Percentiles rank a stretch among this genome's conserved stretches.
phyloP scores from a whole-genome alignment of 2,113 vertebrate genomes.

The Ammodramus savannarum region DNA sequence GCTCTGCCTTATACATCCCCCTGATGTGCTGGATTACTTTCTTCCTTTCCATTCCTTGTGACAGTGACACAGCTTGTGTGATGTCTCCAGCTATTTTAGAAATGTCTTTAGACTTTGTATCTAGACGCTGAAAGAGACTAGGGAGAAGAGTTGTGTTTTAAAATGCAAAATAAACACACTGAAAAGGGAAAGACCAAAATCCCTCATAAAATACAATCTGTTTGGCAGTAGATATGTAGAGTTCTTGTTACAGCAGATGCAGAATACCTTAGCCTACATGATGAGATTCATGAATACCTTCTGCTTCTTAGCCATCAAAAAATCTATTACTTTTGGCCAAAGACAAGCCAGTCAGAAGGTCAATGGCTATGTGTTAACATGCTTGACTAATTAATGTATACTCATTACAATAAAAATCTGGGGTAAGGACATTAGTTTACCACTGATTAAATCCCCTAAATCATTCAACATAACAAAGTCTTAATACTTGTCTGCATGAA shows the following conservation, averaged over 20 bases:
- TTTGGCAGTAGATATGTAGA: background rate
- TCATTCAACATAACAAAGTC: background rate
- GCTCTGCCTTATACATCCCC: slow-evolving; percentile 90
- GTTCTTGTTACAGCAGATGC: background rate
- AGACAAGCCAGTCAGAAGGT: background rate
- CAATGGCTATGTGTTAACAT: background rate
- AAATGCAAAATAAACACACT: background rate
- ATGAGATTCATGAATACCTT: background rate
- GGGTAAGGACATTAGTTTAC: background rate
- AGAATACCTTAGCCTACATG: background rate
- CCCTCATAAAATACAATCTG: background rate
- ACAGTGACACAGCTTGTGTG: slow-evolving; percentile 92
- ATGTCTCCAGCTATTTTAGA: slow-evolving; percentile 96
- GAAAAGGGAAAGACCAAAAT: background rate
- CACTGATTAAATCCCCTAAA: background rate
- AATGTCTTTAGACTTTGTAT: slow-evolving; percentile 93
- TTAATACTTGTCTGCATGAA: background rate
- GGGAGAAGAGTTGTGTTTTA: background rate
- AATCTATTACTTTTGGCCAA: background rate
- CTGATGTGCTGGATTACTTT: slow-evolving; percentile 97
- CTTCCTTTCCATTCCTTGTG: slow-evolving; percentile 95
- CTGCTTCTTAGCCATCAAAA: background rate
- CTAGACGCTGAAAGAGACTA: slow-evolving; percentile 94
- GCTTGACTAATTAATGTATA: background rate
- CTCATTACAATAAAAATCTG: background rate